Base-by-base conservation (phyloP, 1,140 invertebrate genomes). In the Micrasema longulum region DNA sequence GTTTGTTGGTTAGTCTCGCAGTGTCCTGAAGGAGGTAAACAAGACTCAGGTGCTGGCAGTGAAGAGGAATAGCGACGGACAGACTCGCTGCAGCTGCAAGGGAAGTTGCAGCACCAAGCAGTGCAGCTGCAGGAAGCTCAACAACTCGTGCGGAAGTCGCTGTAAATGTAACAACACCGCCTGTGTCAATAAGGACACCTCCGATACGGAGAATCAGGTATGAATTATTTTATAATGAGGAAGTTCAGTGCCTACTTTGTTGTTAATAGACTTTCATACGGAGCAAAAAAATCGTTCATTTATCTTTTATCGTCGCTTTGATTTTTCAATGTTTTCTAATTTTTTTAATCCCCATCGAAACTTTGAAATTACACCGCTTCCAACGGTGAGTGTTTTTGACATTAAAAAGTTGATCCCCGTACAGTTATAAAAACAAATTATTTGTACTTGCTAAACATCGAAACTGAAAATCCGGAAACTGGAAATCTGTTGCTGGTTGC, bases 51-150 rank as follows among this genome's bases (percentile, higher is more conserved):
- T 9, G 20, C 69, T 77, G 16, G 77, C 77, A 0, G 70, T 77
- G 6, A 89, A 89, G 80, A 83, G 88, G 16, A 79, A 80, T 31
- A 86, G 81, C 18, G 86, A 87, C 62, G 88, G 85, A 12, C 74
- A 83, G 0, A 73, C 85, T n/a, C 85, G 84, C 76, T 91, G 90
- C 77, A 76, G 78, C 7, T 91, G 90, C 74, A 89, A 89, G 78
- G 87, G 85, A 2, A 83, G 82, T 55, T 91, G 90, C 77, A 78
- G 80, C 67, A 85, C 83, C 20, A 85, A 85, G 66, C 71, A 87
- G 16, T 91, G 90, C 79, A 82, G 84, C 9, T 91, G 90, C 73
- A 79, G 84, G 1, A 90, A 89, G 78, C 77, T 83, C 18, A 78
- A 75, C 1, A 63, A 67, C 1, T 68, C 76, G 4, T 91, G 90